Evolutionary conservation across 1,140 invertebrate genomes (phyloP).

Genomic region (Drosophila murphyi): DNA sequence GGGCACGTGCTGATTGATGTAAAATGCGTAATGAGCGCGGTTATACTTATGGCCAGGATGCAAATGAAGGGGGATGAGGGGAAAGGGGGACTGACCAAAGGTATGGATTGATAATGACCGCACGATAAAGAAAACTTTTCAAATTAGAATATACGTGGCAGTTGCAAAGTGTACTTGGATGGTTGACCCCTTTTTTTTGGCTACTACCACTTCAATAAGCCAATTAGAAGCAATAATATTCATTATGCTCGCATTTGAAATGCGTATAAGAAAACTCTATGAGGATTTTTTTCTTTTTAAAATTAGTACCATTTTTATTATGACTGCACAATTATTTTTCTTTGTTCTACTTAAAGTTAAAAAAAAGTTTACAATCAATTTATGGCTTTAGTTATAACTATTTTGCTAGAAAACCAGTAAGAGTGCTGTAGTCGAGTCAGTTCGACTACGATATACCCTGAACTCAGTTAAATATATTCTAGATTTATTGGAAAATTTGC

Average conservation of each 20-base stretch:
- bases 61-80: not conserved
- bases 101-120: slow-evolving; percentile 59
- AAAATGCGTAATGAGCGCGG: slow-evolving; percentile 79
- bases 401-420: too few species aligned
- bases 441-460: too few species aligned
- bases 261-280: not conserved
- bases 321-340: too few species aligned
- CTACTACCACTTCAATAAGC: slow-evolving; percentile 11
- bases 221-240: slow-evolving; percentile 39
- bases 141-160: slow-evolving; percentile 70
- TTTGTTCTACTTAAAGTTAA: too few species aligned
- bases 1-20: slow-evolving; percentile 81
- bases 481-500: too few species aligned
- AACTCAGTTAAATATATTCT: too few species aligned
- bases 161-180: slow-evolving; percentile 24
- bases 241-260: not conserved
- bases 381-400: too few species aligned
- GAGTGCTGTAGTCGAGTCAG: too few species aligned
- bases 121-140: slow-evolving; percentile 59
- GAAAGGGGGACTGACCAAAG: not conserved
- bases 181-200: slow-evolving; percentile 9
- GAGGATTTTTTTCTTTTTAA: not conserved
- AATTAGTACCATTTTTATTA: too few species aligned
- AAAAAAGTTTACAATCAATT: too few species aligned
- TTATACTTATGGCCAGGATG: slow-evolving; percentile 53